Conservation (phyloP, 1,140 invertebrate genomes). For the Lycorma delicatula region DNA sequence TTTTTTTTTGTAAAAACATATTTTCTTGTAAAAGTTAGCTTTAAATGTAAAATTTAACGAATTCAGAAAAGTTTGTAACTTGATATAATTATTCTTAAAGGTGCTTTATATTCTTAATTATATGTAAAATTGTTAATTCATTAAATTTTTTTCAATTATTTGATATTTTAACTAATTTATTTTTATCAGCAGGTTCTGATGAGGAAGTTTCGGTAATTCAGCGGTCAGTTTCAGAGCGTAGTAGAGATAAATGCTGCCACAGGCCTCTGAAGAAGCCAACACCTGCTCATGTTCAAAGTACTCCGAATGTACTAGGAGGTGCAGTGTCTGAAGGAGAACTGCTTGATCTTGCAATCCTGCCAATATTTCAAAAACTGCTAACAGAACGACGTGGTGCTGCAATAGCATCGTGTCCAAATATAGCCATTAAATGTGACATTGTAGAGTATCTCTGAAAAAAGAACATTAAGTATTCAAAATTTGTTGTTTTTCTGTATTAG, state of each 20-base stretch:
- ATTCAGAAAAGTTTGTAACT: too few species aligned
- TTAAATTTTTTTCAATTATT: too few species aligned
- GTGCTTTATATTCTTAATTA: too few species aligned
- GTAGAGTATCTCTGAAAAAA: slow-evolving; percentile 74
- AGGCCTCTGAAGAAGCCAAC: slow-evolving; percentile 28
- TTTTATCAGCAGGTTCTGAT: slow-evolving; percentile 19
- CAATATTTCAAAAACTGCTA: slow-evolving; percentile 82
- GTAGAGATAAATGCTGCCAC: slow-evolving; percentile 36
- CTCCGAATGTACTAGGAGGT: slow-evolving; percentile 39
- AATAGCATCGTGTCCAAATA: slow-evolving; percentile 84
- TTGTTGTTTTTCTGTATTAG: too few species aligned
- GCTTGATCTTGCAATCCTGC: slow-evolving; percentile 71
- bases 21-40: too few species aligned
- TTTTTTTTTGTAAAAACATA: too few species aligned
- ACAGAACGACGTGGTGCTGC: slow-evolving; percentile 71
- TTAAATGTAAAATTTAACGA: too few species aligned
- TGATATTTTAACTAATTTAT: too few species aligned
- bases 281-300: slow-evolving; percentile 47
- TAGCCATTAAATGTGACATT: slow-evolving; percentile 92
- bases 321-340: slow-evolving; percentile 76
- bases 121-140: too few species aligned
- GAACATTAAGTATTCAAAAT: too few species aligned
- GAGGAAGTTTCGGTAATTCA: slow-evolving; percentile 38
- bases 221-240: slow-evolving; percentile 44
- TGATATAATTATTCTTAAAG: too few species aligned